These are phyloP conservation scores for Acanthosoma haemorrhoidale DNA, from an alignment of 2,888 invertebrate species.

Conservation along the genomic window DNA sequence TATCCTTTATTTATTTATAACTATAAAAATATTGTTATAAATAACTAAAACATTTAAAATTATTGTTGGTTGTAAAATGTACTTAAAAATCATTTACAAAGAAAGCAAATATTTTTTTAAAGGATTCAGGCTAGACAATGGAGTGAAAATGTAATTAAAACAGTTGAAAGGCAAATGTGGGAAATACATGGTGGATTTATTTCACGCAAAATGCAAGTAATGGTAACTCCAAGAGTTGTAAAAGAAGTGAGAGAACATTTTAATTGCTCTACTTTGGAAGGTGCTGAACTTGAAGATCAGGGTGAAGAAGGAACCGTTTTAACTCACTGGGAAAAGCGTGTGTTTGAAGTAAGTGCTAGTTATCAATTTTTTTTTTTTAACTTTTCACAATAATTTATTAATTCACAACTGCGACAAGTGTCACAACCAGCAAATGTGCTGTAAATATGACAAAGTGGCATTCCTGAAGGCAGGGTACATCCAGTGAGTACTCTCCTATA, in stretches of 20 bases:
- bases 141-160: slow-evolving; percentile 81
- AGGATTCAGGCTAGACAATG: slow-evolving; percentile 90
- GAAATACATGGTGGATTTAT: slow-evolving; percentile 70
- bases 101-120: slow-evolving; percentile 38
- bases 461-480: no score
- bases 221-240: slow-evolving; percentile 86
- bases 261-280: slow-evolving; percentile 79
- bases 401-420: no score
- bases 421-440: no score
- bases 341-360: slow-evolving; percentile 82
- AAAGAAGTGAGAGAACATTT: slow-evolving; percentile 84
- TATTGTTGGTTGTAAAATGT: not conserved
- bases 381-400: no score
- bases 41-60: not conserved
- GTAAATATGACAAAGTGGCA: no score
- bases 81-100: no score
- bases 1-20: no score
- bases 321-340: slow-evolving; percentile 98
- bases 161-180: slow-evolving; percentile 60
- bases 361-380: no score
- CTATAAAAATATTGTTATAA: not conserved
- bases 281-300: slow-evolving; percentile 96
- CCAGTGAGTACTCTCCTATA: no score
- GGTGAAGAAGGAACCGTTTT: slow-evolving; percentile 94
- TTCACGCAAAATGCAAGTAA: slow-evolving; percentile 71